Base-by-base conservation (phyloP, 1,140 invertebrate species). In the Heterodera carotae region DNA sequence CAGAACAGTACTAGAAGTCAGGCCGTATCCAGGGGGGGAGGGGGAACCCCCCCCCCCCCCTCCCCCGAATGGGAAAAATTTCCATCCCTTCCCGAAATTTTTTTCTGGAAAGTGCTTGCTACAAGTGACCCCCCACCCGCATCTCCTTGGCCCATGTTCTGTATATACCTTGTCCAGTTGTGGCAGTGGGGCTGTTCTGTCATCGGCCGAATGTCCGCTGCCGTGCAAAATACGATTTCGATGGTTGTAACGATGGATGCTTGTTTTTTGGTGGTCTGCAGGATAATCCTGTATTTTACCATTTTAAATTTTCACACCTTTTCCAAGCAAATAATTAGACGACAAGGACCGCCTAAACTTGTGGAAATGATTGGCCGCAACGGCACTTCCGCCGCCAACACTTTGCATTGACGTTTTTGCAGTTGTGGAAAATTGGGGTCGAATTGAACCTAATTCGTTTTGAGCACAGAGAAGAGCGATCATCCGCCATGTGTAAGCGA, bases 401-500 rank as follows among this genome's bases (percentile, higher is more conserved):
- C 48, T 56, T 56, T 56, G 12, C 48, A 56, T 15, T 5, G 27
- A 34, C 62, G 62, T 31, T 29, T 29, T 66, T 18, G 29, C 62
- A 0, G 62, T 10, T 4, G 27, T 18, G 8, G 76, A 48, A 72
- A 60, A 77, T 25, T 64, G 56, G 2, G 69, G 48, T 22, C 64
- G 67, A 62, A 33, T 15, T 10, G 76, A 18, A 15, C 69, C 76
- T 3, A 77, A 56, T 34, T 77, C 76, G 33, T 34, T 36, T 10
- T 69, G 62, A 2, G 75, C 48, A 56, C 43, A 33, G 15, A 78
- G 60, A 34, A 78, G 62, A 27, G 71, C 67, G 53, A 79, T 48
- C 68, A 80, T 69, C 1, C 78, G 53, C 78, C 78, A 79, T 15
- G 78, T 64, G 68, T 72, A 79, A 34, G 78, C 78, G 6, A 74